Conservation (phyloP, 2,888 invertebrate species). For the Oxytorus armatus region DNA sequence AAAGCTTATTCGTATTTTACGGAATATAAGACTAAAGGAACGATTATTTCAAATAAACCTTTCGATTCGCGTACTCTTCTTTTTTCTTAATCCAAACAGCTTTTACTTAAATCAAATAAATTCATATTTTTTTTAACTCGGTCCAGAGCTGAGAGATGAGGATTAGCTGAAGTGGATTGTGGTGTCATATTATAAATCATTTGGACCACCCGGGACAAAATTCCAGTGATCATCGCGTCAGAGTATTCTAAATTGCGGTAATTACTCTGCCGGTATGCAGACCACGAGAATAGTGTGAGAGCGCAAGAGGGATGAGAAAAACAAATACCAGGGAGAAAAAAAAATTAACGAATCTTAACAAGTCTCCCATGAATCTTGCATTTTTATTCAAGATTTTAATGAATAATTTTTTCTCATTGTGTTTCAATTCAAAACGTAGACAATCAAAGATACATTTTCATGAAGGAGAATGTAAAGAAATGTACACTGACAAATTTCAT, state of each 20-base stretch:
- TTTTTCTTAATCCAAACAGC: not conserved
- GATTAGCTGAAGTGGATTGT: constrained; percentile 2
- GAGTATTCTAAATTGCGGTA: constrained; percentile 71
- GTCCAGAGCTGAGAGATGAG: not conserved
- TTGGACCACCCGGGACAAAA: constrained; percentile 74
- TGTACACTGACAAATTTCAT: too few relatives aligned
- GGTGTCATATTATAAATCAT: constrained; percentile 56
- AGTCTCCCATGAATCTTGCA: constrained; percentile 16
- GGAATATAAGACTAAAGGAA: not conserved
- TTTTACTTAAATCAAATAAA: constrained; percentile 1
- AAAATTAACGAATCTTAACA: constrained; percentile 21
- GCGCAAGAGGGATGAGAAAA: not conserved
- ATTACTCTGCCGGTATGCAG: constrained; percentile 70
- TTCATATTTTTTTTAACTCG: constrained; percentile 11
- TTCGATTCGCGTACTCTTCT: not conserved
- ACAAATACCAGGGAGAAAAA: constrained; percentile 7
- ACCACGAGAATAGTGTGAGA: constrained; percentile 36
- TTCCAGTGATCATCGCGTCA: constrained; percentile 68
- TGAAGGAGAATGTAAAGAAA: too few relatives aligned
- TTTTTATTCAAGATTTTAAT: too few relatives aligned
- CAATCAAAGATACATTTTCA: too few relatives aligned
- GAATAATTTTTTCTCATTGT: not conserved
- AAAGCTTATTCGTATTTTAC: not conserved
- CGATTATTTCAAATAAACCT: too few relatives aligned
- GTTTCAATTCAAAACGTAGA: not conserved